phyloP scores from a whole-genome alignment of 2,888 invertebrate genomes.

The Adelphocoris suturalis region DNA sequence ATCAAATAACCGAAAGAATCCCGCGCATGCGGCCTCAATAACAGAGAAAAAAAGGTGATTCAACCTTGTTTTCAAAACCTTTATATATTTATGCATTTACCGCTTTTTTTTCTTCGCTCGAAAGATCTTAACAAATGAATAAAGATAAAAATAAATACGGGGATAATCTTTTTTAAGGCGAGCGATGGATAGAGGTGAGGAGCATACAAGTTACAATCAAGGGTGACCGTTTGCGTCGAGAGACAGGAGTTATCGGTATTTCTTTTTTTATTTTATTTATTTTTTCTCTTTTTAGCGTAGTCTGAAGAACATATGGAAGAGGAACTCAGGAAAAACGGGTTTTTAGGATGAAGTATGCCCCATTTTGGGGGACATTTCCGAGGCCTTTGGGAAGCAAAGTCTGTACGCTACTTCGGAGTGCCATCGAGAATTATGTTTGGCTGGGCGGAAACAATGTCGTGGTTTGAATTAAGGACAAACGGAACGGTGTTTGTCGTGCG shows the following conservation, averaged over 20 bases:
- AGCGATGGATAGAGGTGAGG: slow-evolving; percentile 15
- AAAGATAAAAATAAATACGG: slow-evolving; percentile 65
- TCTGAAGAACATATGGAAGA: slow-evolving; percentile 10
- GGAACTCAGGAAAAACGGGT: background rate
- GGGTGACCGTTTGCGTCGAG: slow-evolving; percentile 44
- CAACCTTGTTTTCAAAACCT: slow-evolving; percentile 10
- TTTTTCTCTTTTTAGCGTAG: slow-evolving; percentile 4
- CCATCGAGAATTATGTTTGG: slow-evolving; percentile 13
- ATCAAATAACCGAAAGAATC: slow-evolving; percentile 22
- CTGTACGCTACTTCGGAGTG: background rate
- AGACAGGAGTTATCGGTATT: background rate
- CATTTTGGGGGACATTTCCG: background rate
- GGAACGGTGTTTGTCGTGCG: background rate
- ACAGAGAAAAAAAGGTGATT: background rate
- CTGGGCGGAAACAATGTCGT: slow-evolving; percentile 18
- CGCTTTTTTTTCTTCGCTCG: slow-evolving; percentile 10
- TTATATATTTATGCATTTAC: slow-evolving; percentile 3
- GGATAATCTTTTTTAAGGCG: slow-evolving; percentile 57
- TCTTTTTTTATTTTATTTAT: too few species aligned
- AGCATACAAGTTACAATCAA: slow-evolving; percentile 45
- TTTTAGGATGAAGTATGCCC: slow-evolving; percentile 5
- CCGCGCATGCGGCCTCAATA: background rate
- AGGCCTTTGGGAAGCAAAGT: background rate
- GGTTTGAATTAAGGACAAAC: background rate
- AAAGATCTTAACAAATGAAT: slow-evolving; percentile 47